Base-by-base conservation (phyloP, 2,113 vertebrate genomes). In the Scomber japonicus region DNA sequence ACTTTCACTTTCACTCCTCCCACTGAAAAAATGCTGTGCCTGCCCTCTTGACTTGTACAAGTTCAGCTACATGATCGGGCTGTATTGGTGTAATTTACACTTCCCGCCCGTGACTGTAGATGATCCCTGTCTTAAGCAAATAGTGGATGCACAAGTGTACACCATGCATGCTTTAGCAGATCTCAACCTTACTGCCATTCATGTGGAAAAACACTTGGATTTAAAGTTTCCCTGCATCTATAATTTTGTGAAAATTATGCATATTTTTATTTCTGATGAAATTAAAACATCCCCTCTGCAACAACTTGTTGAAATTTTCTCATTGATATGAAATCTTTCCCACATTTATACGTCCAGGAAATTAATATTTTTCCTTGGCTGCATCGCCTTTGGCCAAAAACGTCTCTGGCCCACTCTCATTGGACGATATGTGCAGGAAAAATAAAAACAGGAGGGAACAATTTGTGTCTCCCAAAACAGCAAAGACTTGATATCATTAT, bases 1-100 rank as follows among this genome's bases (percentile, higher is more conserved):
- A 77, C 88, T 89, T 79, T 90, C 80, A 83, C 83, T 91, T 89
- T 77, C 56, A 75, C 71, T 75, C 86, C 84, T 71, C 81, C 74
- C 60, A 40, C 80, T 74, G 56, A 73, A 88, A 79, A 81, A 84
- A 85, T 55, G 55, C 77, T 19, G 46, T 0, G 3, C 63, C 49
- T 2, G 40, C 56, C 63, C 59, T 70, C 16, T 1, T 71, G 44
- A 44, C 15, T 59, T 17, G 62, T 6, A 84, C 77, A 44, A 71
- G 24, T 57, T 31, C 11, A 64, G 46, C 27, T 48, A 48, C 45
- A 54, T n/a, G 63, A 71, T 72, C 35, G 21, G 48, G 17, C 40
- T 21, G n/a, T 54, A 64, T 55, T 30, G 3, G 13, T 45, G 53
- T 77, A n/a, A 61, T 24, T 60, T 30, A 54, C 24, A 35, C 57